Percentiles rank a stretch among this genome's conserved stretches.
Evolutionary conservation across 1,140 invertebrate genomes (phyloP).

Genomic region (Lysiphlebus fabarum): DNA sequence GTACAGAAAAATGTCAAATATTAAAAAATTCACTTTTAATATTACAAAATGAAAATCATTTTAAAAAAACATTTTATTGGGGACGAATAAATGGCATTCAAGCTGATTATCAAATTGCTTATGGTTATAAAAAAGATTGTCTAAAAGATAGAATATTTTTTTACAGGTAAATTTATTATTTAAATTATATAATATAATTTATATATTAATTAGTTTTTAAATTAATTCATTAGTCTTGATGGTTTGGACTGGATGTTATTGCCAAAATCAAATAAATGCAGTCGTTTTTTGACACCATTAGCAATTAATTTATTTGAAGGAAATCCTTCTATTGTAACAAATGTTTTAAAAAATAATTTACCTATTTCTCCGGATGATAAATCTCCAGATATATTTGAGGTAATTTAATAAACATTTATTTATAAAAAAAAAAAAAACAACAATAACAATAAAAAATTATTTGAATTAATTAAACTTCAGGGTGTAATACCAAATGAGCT

Average conservation of each 20-base stretch:
- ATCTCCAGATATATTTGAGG: not conserved
- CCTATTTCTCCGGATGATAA: conserved; percentile 35
- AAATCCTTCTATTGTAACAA: conserved; percentile 56
- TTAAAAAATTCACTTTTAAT: conserved; percentile 68
- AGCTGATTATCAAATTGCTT: conserved; percentile 72
- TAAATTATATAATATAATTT: not conserved
- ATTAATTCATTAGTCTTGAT: conserved; percentile 54
- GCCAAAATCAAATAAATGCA: conserved; percentile 60
- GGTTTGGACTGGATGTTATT: conserved; percentile 67
- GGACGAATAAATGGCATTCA: conserved; percentile 66
- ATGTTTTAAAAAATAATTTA: conserved; percentile 52
- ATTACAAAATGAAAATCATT: conserved; percentile 74
- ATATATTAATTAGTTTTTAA: no score
- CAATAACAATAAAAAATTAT: no score
- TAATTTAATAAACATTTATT: not conserved
- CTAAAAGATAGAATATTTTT: conserved; percentile 65
- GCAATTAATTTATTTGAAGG: conserved; percentile 56
- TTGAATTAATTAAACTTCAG: conserved; percentile 22
- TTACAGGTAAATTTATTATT: conserved; percentile 55
- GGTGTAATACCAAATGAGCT: conserved; percentile 48
- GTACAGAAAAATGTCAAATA: conserved; percentile 63
- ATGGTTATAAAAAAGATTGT: conserved; percentile 67
- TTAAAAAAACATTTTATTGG: conserved; percentile 70
- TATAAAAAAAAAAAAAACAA: no score
- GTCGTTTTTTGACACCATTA: conserved; percentile 59